A percentile compares a stretch with the other conserved stretches of the same genome.
Conservation (phyloP, 2,797 vertebrate species). For the Eulemur rubriventer region DNA sequence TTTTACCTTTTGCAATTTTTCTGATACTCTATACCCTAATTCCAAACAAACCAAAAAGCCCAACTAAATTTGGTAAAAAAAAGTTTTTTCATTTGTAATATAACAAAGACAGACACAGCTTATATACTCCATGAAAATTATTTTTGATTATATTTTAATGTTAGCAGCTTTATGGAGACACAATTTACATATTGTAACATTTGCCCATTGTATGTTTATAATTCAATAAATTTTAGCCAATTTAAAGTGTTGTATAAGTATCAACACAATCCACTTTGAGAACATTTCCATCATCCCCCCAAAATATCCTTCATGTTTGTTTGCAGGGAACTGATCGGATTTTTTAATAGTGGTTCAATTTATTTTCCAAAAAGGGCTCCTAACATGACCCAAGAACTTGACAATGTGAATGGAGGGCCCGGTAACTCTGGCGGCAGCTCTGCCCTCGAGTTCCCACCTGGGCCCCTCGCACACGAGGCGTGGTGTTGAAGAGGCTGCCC, state of each 20-base stretch:
- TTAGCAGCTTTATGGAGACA: not conserved
- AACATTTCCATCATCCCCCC: not conserved
- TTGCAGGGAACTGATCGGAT: not conserved
- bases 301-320: not conserved
- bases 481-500: not conserved
- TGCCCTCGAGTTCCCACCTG: not conserved
- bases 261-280: not conserved
- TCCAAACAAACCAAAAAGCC: not conserved
- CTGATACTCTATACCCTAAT: not conserved
- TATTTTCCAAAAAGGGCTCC: not conserved
- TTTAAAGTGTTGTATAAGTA: not conserved
- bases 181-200: not conserved
- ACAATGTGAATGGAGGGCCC: rapidly evolving
- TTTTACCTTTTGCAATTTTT: not conserved
- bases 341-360: not conserved
- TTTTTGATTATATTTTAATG: not conserved
- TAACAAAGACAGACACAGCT: not conserved
- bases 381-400: not conserved
- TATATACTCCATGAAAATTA: not conserved
- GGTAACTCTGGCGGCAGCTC: not conserved
- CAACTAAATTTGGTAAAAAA: not conserved
- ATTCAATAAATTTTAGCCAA: not conserved
- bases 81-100: not conserved
- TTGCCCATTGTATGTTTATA: not conserved
- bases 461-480: not conserved